Evolutionary conservation across 1,140 invertebrate species (phyloP).

Genomic region (Sipha flava): DNA sequence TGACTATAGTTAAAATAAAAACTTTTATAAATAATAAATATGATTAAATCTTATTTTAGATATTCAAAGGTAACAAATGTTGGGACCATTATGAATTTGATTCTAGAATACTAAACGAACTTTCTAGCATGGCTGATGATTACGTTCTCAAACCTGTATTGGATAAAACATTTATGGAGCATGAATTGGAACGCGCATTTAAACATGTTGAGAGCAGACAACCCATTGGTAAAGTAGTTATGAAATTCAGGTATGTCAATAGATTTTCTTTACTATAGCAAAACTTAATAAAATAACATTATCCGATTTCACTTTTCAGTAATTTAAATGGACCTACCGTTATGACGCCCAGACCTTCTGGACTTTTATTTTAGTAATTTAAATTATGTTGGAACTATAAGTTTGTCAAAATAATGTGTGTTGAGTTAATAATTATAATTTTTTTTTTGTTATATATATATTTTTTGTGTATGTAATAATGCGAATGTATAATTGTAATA

Average conservation of each 20-base stretch:
- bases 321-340: not conserved
- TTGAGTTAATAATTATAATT: too few relatives aligned
- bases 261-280: not conserved
- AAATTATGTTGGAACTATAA: not conserved
- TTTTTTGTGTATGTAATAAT: too few relatives aligned
- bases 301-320: not conserved
- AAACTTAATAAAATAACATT: too few relatives aligned
- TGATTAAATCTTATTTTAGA: not conserved
- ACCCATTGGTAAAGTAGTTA: conserved; percentile 26
- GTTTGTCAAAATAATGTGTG: not conserved
- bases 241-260: conserved; percentile 12
- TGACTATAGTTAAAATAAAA: not conserved
- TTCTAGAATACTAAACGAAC: conserved; percentile 22
- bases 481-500: too few relatives aligned
- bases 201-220: conserved; percentile 3
- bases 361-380: not conserved
- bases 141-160: conserved; percentile 15
- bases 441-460: too few relatives aligned
- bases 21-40: not conserved
- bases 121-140: conserved; percentile 18
- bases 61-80: not conserved
- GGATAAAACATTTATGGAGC: conserved; percentile 24
- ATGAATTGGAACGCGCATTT: conserved; percentile 29
- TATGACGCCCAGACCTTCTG: not conserved
- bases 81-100: conserved; percentile 15